phyloP scores from a whole-genome alignment of 2,888 invertebrate species.

The Sussaba pulchella region DNA sequence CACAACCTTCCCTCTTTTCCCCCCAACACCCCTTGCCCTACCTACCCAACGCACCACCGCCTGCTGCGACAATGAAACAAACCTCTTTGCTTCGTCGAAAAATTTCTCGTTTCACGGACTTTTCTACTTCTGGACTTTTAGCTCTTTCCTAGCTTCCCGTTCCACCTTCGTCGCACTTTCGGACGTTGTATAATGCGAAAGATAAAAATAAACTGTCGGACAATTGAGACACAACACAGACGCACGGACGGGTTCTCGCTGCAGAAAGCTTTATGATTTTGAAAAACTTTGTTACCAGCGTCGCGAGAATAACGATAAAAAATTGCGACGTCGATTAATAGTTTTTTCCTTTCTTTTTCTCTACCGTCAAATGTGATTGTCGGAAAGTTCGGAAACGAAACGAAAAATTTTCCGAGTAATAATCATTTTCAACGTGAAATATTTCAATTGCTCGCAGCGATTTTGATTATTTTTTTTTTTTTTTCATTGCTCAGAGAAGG shows the following conservation, averaged over 20 bases:
- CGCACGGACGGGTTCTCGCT: background rate
- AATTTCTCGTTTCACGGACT: constrained; percentile 21
- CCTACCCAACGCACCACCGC: too few relatives aligned
- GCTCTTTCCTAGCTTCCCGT: constrained; percentile 47
- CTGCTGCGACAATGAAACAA: constrained; percentile 27
- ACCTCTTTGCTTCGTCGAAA: constrained; percentile 21
- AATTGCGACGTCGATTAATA: background rate
- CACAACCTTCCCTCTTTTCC: constrained; percentile 26
- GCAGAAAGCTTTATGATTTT: background rate
- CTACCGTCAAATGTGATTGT: background rate
- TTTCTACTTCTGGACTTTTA: constrained; percentile 34
- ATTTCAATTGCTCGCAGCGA: background rate
- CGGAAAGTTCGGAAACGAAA: too few relatives aligned
- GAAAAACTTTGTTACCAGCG: constrained; percentile 1
- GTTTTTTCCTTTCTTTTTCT: background rate
- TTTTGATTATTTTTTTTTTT: background rate
- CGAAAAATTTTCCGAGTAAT: background rate
- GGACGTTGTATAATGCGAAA: constrained; percentile 29
- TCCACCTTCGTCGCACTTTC: constrained; percentile 35
- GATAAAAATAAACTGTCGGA: constrained; percentile 16
- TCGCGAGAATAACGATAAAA: background rate
- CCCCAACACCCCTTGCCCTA: constrained; percentile 13
- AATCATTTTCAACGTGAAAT: background rate
- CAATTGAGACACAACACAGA: constrained; percentile 1
- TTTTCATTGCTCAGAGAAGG: background rate